phyloP scores from a whole-genome alignment of 2,113 vertebrate species.

The Forbesichthys papilliferus region DNA sequence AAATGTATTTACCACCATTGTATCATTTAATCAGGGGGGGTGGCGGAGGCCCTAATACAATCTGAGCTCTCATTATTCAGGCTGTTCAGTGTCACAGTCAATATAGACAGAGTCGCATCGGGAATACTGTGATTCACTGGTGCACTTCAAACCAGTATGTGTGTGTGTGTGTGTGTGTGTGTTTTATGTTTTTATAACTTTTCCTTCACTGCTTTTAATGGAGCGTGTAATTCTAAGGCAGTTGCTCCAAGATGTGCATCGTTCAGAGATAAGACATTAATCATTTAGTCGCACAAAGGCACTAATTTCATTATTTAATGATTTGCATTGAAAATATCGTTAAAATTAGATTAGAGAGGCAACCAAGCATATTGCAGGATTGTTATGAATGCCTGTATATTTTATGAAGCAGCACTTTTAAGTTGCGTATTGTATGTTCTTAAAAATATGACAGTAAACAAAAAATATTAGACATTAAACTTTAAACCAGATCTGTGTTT shows the following conservation, averaged over 20 bases:
- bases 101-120: slow-evolving; percentile 36
- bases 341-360: slow-evolving; percentile 58
- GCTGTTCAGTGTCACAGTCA: slow-evolving; percentile 6
- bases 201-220: slow-evolving; percentile 42
- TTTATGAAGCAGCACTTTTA: slow-evolving; percentile 42
- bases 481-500: neutral
- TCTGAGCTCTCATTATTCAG: slow-evolving; percentile 24
- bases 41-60: slow-evolving; percentile 16
- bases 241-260: slow-evolving; percentile 46
- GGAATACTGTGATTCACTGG: slow-evolving; percentile 22
- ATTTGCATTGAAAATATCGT: slow-evolving; percentile 63
- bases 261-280: slow-evolving; percentile 56
- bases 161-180: slow-evolving; percentile 4
- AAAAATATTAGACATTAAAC: neutral
- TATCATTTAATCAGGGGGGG: slow-evolving; percentile 42
- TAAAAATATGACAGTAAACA: neutral
- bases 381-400: slow-evolving; percentile 34
- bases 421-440: slow-evolving; percentile 32
- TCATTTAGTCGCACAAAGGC: slow-evolving; percentile 50
- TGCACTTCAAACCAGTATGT: slow-evolving; percentile 1
- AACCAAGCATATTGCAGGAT: slow-evolving; percentile 31
- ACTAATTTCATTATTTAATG: slow-evolving; percentile 64
- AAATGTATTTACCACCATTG: slow-evolving; percentile 32
- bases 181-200: slow-evolving; percentile 1
- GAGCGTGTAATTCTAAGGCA: slow-evolving; percentile 41